Percentiles rank a stretch among this genome's conserved stretches.
These are phyloP conservation scores for Lutjanus erythropterus DNA, from an alignment of 2,113 vertebrate genomes.

Conservation along the genomic window DNA sequence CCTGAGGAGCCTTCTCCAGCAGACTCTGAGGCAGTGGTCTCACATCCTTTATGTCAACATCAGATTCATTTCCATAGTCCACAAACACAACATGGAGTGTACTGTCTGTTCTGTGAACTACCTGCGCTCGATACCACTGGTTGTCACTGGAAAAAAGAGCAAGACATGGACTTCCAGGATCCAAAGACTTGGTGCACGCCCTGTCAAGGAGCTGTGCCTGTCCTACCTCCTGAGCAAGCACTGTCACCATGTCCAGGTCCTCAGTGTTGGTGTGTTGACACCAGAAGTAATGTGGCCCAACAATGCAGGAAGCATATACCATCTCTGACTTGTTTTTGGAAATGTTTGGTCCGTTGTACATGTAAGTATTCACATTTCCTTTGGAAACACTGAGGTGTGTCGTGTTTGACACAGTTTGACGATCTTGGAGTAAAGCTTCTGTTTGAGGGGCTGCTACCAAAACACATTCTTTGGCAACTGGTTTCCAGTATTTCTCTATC, in stretches of 20 bases:
- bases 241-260: conserved; percentile 76
- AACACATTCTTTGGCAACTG: neutral
- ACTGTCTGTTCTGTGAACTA: conserved; percentile 67
- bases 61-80: conserved; percentile 89
- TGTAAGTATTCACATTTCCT: conserved; percentile 4
- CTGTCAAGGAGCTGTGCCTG: conserved; percentile 45
- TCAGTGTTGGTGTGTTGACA: conserved; percentile 82
- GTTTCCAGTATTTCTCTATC: conserved; percentile 85
- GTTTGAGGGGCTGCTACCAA: neutral
- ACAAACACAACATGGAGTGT: conserved; percentile 81
- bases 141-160: conserved; percentile 85
- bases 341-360: conserved; percentile 75
- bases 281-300: conserved; percentile 90
- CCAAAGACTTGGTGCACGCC: conserved; percentile 48
- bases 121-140: conserved; percentile 86
- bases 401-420: neutral
- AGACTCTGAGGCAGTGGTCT: conserved; percentile 81
- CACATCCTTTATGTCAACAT: conserved; percentile 75
- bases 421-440: conserved; percentile 7
- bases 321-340: conserved; percentile 72
- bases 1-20: conserved; percentile 82
- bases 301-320: conserved; percentile 82
- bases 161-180: conserved; percentile 84
- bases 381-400: neutral
- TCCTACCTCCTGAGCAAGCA: conserved; percentile 80